phyloP scores from a whole-genome alignment of 2,797 vertebrate species.

The Strix occidentalis region DNA sequence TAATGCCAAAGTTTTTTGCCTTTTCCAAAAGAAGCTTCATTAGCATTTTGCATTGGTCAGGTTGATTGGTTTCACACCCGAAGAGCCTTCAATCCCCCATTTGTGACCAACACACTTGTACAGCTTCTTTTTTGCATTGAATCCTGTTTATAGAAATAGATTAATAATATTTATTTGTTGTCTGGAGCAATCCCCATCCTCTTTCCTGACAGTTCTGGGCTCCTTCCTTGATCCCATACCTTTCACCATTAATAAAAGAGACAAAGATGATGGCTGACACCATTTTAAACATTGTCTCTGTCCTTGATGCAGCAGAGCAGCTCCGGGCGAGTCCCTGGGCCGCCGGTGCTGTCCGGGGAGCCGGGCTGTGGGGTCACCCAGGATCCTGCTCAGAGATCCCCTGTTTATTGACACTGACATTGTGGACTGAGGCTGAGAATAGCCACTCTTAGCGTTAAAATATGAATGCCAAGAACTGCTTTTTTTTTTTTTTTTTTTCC shows the following conservation, averaged over 20 bases:
- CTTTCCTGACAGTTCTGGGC: background rate
- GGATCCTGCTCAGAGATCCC: background rate
- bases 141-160: background rate
- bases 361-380: too few relatives aligned
- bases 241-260: background rate
- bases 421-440: background rate
- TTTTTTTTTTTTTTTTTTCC: too few relatives aligned
- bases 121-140: background rate
- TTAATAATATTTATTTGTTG: background rate
- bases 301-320: accelerated
- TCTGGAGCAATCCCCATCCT: background rate
- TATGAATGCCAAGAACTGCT: background rate
- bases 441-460: background rate
- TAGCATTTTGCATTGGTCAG: background rate
- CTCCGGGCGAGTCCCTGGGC: background rate
- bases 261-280: background rate
- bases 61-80: background rate
- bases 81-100: background rate
- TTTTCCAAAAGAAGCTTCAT: background rate
- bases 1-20: background rate
- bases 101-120: background rate
- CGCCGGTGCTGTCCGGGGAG: background rate
- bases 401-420: accelerated
- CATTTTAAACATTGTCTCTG: accelerated
- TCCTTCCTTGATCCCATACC: background rate